Evolutionary conservation across 2,797 vertebrate genomes (phyloP).

Genomic region (Darevskia mixta): DNA sequence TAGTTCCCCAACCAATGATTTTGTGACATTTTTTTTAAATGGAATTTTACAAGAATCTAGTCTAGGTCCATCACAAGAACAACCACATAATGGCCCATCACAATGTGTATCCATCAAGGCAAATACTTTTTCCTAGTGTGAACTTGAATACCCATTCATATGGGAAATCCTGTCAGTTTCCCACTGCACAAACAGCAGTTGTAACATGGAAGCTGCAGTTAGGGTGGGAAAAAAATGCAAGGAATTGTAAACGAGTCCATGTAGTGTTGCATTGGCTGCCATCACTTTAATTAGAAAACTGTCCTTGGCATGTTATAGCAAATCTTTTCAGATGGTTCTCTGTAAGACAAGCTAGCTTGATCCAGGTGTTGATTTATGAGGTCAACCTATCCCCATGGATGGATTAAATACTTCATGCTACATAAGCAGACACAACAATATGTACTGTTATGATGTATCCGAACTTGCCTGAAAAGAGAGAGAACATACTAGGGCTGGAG

Average conservation of each 20-base stretch:
- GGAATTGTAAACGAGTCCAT: background rate
- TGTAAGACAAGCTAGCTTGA: slow-evolving; percentile 3
- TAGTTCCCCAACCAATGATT: background rate
- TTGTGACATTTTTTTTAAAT: background rate
- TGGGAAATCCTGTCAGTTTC: slow-evolving; percentile 10
- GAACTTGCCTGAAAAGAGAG: background rate
- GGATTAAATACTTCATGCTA: background rate
- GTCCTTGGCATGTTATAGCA: background rate
- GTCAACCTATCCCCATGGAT: background rate
- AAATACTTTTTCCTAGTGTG: background rate
- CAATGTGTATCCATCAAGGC: background rate
- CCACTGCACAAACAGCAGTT: background rate
- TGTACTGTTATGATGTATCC: background rate
- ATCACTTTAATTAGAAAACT: background rate
- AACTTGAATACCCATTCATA: background rate
- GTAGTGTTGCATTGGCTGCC: background rate
- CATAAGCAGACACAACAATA: background rate
- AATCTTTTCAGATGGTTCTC: slow-evolving; percentile 14
- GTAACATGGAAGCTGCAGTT: background rate
- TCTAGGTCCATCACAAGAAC: background rate
- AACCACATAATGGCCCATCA: background rate
- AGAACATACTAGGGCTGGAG: background rate
- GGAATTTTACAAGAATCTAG: background rate
- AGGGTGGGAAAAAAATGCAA: background rate
- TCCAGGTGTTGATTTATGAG: background rate